These are phyloP conservation scores for Leucoptera coffeella DNA, from an alignment of 2,888 invertebrate genomes.

Conservation along the genomic window DNA sequence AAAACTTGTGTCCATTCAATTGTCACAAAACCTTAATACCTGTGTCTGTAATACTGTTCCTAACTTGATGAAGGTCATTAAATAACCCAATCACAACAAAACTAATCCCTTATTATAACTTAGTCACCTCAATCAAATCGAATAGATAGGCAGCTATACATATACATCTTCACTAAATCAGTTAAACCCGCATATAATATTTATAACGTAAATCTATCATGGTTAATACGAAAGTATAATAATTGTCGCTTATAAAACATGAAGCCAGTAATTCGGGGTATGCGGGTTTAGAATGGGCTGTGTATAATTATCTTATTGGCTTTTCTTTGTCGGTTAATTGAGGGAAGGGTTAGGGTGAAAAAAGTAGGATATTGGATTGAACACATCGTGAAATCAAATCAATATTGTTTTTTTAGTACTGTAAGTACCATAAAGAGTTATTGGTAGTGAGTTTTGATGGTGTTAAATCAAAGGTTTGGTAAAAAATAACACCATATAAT, in stretches of 20 bases:
- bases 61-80: no score
- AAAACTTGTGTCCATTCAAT: no score
- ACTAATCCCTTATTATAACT: background rate
- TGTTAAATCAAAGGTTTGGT: no score
- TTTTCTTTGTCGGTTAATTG: background rate
- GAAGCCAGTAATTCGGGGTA: no score
- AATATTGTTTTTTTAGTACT: no score
- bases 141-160: conserved; percentile 7
- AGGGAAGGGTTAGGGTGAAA: background rate
- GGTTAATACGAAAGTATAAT: conserved; percentile 43
- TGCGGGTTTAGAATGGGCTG: conserved; percentile 3
- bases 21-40: no score
- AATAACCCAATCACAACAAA: background rate
- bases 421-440: no score
- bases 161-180: background rate
- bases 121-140: conserved; percentile 6
- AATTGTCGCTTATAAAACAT: conserved; percentile 41
- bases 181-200: conserved; percentile 27
- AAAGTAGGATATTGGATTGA: background rate
- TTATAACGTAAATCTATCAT: conserved; percentile 14
- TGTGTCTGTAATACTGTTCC: no score
- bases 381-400: background rate
- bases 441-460: no score
- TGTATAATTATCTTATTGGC: background rate
- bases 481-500: no score